Percentiles rank a stretch among this genome's conserved stretches.
Evolutionary conservation across 2,113 vertebrate species (phyloP).

Genomic region (Corythaeola cristata): DNA sequence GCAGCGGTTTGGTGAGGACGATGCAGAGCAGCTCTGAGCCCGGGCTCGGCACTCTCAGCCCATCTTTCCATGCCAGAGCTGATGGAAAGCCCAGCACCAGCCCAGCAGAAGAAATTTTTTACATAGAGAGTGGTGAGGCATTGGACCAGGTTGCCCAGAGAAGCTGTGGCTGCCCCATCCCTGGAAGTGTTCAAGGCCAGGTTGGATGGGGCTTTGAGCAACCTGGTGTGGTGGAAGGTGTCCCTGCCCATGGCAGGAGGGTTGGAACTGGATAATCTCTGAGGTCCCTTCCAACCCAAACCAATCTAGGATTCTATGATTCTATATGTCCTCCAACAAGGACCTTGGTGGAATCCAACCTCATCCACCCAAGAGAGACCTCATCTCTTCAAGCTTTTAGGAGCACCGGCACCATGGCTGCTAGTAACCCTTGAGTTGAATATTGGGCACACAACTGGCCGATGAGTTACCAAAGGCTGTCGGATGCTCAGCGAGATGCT

Average conservation of each 20-base stretch:
- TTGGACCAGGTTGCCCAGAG: too few species aligned
- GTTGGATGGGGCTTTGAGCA: too few species aligned
- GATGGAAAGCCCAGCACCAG: not conserved
- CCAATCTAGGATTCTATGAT: too few species aligned
- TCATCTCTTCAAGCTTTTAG: not conserved
- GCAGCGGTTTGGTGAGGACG: not conserved
- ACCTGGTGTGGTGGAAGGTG: too few species aligned
- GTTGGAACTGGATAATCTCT: too few species aligned
- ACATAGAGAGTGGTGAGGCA: too few species aligned
- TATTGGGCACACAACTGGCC: rapidly evolving
- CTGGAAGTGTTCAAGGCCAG: too few species aligned
- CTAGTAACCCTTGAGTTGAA: rapidly evolving
- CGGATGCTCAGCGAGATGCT: not conserved
- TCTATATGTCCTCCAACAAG: not conserved
- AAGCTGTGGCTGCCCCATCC: too few species aligned
- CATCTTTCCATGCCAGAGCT: not conserved
- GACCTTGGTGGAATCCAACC: not conserved
- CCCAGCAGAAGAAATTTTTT: not conserved
- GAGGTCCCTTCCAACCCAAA: too few species aligned
- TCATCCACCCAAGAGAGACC: not conserved
- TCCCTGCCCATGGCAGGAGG: too few species aligned
- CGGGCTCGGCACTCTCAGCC: not conserved
- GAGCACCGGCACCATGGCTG: not conserved
- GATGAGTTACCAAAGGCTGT: rapidly evolving
- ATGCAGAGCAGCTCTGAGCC: not conserved